Conservation (phyloP, 2,113 vertebrate species). For the Bettongia penicillata region DNA sequence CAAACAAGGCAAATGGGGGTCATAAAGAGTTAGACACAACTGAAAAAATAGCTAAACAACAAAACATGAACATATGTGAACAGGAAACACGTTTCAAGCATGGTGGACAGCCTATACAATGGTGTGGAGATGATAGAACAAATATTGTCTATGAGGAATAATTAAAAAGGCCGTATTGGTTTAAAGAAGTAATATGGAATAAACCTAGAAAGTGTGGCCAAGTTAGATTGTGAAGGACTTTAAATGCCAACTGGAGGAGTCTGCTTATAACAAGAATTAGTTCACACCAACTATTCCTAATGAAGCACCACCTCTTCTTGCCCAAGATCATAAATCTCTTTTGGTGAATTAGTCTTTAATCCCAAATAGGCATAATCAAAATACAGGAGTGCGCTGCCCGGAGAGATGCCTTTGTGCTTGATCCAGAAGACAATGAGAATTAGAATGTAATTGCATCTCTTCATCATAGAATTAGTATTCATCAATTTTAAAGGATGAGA, state of each 20-base stretch:
- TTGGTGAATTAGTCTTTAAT: slow-evolving; percentile 27
- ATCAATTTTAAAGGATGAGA: slow-evolving; percentile 45
- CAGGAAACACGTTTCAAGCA: neutral
- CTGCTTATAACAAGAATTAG: neutral
- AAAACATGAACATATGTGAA: neutral
- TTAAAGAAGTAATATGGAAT: neutral
- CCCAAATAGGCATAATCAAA: slow-evolving; percentile 22
- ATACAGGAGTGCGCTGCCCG: neutral
- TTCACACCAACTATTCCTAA: neutral
- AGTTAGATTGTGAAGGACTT: neutral
- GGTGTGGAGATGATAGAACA: neutral
- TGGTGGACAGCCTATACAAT: neutral
- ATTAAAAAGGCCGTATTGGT: neutral
- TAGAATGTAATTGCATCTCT: slow-evolving; percentile 40
- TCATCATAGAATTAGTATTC: slow-evolving; percentile 38
- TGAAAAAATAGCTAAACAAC: too few species aligned
- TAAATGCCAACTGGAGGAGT: neutral
- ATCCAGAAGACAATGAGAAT: slow-evolving; percentile 60
- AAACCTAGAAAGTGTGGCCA: neutral
- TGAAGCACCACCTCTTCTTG: slow-evolving; percentile 31
- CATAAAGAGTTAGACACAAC: too few species aligned
- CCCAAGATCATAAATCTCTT: slow-evolving; percentile 35
- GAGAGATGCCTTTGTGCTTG: neutral
- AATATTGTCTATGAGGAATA: neutral
- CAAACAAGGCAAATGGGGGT: too few species aligned